Conservation (phyloP, 2,888 invertebrate genomes). For the Polietes domitor region DNA sequence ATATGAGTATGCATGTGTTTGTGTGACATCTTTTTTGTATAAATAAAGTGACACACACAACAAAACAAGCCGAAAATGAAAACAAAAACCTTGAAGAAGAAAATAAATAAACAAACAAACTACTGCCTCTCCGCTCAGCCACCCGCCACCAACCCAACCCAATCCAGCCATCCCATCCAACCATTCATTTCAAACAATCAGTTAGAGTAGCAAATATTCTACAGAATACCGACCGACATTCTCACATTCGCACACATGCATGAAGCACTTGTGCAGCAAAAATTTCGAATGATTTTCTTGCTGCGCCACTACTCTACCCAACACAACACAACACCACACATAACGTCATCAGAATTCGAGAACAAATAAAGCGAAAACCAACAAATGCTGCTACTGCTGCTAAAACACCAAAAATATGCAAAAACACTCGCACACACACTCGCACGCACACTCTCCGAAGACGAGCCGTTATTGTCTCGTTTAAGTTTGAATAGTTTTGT, state of each 20-base stretch:
- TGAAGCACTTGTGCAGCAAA: slow-evolving; percentile 15
- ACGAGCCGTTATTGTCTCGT: slow-evolving; percentile 6
- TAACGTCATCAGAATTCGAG: slow-evolving; percentile 14
- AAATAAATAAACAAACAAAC: slow-evolving; percentile 18
- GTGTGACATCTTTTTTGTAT: slow-evolving; percentile 9
- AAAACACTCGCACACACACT: neutral
- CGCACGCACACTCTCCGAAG: neutral
- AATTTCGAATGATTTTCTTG: too few relatives aligned
- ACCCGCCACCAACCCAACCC: neutral
- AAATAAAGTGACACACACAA: slow-evolving; percentile 13
- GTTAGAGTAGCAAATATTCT: slow-evolving; percentile 6
- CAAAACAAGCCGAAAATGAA: neutral
- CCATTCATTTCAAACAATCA: neutral
- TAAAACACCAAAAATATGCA: slow-evolving; percentile 11
- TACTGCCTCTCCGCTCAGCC: neutral
- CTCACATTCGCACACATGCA: neutral
- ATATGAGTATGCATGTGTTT: slow-evolving; percentile 16
- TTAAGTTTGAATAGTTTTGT: neutral
- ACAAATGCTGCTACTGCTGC: neutral
- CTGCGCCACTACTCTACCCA: too few relatives aligned
- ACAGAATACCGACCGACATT: neutral
- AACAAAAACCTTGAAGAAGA: slow-evolving; percentile 22
- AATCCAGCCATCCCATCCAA: neutral
- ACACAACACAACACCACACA: too few relatives aligned
- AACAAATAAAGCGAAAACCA: neutral